Conservation (phyloP, 2,888 invertebrate species). For the Nephrotoma guestfalica region DNA sequence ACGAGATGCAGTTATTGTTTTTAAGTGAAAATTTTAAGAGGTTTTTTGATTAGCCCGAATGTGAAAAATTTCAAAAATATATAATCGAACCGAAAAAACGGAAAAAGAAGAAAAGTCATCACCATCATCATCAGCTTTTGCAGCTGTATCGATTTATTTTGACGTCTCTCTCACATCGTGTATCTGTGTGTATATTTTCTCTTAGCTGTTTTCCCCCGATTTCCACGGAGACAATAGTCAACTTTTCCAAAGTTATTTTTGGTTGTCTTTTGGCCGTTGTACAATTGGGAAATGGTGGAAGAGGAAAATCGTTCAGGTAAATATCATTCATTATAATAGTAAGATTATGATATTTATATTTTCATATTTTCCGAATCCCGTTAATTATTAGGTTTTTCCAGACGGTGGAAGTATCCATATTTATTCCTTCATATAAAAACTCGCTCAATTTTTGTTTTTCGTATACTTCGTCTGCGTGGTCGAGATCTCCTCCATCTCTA, state of each 20-base stretch:
- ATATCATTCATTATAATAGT: background rate
- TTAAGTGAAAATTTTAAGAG: background rate
- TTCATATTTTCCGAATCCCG: background rate
- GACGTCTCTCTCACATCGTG: background rate
- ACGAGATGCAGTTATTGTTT: background rate
- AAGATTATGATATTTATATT: background rate
- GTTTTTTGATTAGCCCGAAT: background rate
- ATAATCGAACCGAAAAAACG: background rate
- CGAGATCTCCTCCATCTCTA: background rate
- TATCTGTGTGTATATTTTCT: background rate
- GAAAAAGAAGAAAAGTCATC: conserved; percentile 1
- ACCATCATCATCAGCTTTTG: background rate
- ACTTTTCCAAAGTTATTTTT: background rate
- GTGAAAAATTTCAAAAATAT: background rate
- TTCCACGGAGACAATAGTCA: background rate
- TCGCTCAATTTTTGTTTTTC: background rate
- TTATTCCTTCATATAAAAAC: background rate
- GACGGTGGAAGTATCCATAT: background rate
- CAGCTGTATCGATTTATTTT: conserved; percentile 7
- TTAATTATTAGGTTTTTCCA: background rate
- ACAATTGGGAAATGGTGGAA: background rate
- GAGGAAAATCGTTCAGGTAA: conserved; percentile 4
- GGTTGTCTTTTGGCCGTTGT: background rate
- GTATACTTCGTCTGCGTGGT: background rate
- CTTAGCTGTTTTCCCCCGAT: background rate